phyloP scores from a whole-genome alignment of 2,113 vertebrate species.

The Melanerpes formicivorus region DNA sequence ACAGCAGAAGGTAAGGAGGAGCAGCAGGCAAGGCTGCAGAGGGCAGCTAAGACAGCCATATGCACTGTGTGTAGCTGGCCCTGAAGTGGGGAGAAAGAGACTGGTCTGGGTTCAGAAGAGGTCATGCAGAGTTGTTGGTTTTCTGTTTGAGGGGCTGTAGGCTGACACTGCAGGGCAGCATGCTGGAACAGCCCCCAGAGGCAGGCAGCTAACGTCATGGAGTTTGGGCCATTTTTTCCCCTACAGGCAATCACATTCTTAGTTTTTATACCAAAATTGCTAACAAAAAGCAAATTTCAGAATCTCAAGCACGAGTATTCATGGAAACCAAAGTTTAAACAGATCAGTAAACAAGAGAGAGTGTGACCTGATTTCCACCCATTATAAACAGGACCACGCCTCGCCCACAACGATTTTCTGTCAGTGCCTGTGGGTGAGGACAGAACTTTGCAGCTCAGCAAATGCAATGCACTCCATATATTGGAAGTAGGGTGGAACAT shows the following conservation, averaged over 20 bases:
- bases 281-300: slow-evolving; percentile 21
- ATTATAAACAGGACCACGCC: slow-evolving; percentile 13
- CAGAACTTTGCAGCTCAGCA: slow-evolving; percentile 5
- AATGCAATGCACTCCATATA: not conserved
- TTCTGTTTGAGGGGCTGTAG: not conserved
- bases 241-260: not conserved
- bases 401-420: slow-evolving; percentile 18
- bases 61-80: not conserved
- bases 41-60: not conserved
- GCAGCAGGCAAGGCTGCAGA: not conserved
- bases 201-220: not conserved
- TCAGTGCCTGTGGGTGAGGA: slow-evolving; percentile 30
- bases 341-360: slow-evolving; percentile 46
- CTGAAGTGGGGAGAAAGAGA: slow-evolving; percentile 14
- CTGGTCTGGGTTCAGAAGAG: not conserved
- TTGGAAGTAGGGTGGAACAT: not conserved
- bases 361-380: slow-evolving; percentile 39
- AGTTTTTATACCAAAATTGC: not conserved
- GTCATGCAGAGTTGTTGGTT: not conserved
- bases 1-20: not conserved
- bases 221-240: not conserved
- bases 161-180: not conserved
- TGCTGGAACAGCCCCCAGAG: not conserved
- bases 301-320: slow-evolving; percentile 4
- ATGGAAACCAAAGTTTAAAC: slow-evolving; percentile 51